phyloP scores from a whole-genome alignment of 1,140 invertebrate genomes.

The honey bee (Apis mellifera) region Amel_HAv3.1 CM009934.2:4182001-4182500 shows the following conservation, averaged over 20 bases:
- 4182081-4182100: not conserved
- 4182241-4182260: not conserved
- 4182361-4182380: conserved; percentile 19
- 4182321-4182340: conserved; percentile 26
- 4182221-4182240: conserved; percentile 46
- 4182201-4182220: conserved; percentile 38
- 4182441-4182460: conserved; percentile 30
- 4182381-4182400: conserved; percentile 11
- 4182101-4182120: not conserved
- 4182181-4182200: conserved; percentile 23
- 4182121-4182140: conserved; percentile 10
- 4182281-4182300: not conserved
- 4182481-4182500: not conserved
- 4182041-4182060: not conserved
- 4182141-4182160: conserved; percentile 16
- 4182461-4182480: not conserved
- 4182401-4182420: conserved; percentile 18
- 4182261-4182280: not conserved
- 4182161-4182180: conserved; percentile 46
- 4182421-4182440: conserved; percentile 34
- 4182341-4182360: conserved; percentile 19
- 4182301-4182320: not conserved
- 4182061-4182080: not conserved
- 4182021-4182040: not conserved
- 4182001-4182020: too few relatives aligned